Conservation (phyloP, 2,888 invertebrate species). For the Coenonympha glycerion region DNA sequence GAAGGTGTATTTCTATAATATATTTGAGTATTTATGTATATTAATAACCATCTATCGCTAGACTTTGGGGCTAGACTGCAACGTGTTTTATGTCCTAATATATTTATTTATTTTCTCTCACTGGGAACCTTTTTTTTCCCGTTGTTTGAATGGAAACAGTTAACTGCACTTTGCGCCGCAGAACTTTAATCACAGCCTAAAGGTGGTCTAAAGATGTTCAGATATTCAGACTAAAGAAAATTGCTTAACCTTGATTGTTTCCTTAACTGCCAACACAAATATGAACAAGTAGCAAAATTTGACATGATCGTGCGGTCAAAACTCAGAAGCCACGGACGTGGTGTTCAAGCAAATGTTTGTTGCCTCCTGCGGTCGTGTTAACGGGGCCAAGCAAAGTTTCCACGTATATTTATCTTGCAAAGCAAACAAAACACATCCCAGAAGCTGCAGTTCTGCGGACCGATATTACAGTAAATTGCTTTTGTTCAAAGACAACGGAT, state of each 20-base stretch:
- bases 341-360: conserved; percentile 28
- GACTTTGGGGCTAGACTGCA: too few relatives aligned
- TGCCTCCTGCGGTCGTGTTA: conserved; percentile 33
- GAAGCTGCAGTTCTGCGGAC: conserved; percentile 16
- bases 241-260: not conserved
- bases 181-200: too few relatives aligned
- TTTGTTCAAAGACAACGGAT: conserved; percentile 16
- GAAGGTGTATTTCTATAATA: too few relatives aligned
- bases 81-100: too few relatives aligned
- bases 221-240: too few relatives aligned
- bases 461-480: conserved; percentile 23
- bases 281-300: conserved; percentile 13
- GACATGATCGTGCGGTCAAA: conserved; percentile 17
- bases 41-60: too few relatives aligned
- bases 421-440: conserved; percentile 36
- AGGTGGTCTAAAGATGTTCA: too few relatives aligned
- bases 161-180: too few relatives aligned
- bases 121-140: too few relatives aligned
- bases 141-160: too few relatives aligned
- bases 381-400: conserved; percentile 36
- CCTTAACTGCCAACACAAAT: not conserved
- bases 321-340: conserved; percentile 18
- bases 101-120: too few relatives aligned
- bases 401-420: conserved; percentile 34
- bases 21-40: not conserved